phyloP scores from a whole-genome alignment of 2,797 vertebrate genomes.

The Myripristis murdjan region DNA sequence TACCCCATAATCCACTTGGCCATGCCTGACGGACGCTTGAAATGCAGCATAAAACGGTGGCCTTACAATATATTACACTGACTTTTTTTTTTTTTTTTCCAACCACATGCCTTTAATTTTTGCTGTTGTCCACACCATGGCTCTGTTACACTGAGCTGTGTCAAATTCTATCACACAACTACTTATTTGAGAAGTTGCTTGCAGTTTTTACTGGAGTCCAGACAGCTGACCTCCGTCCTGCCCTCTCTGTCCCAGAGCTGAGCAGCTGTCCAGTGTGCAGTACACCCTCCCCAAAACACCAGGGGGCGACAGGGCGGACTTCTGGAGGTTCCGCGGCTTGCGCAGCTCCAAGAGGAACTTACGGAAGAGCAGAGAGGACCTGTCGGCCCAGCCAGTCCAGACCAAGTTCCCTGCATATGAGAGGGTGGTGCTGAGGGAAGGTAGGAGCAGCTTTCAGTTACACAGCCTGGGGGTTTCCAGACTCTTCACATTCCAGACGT shows the following conservation, averaged over 20 bases:
- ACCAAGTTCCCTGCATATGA: constrained; percentile 99
- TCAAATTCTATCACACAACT: neutral
- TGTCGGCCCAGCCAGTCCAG: constrained; percentile 97
- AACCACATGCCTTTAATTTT: neutral
- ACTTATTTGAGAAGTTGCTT: neutral
- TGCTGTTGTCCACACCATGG: neutral
- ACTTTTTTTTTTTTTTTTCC: neutral
- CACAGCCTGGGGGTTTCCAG: too few species aligned
- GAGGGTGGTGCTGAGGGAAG: constrained; percentile 98
- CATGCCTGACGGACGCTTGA: constrained; percentile 3
- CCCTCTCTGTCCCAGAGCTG: constrained; percentile 86
- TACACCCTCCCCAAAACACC: constrained; percentile 98
- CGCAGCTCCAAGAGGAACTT: constrained; percentile 98
- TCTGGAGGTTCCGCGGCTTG: constrained; percentile 97
- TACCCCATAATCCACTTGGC: neutral
- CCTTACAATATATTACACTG: neutral
- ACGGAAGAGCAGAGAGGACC: constrained; percentile 97
- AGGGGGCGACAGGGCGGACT: constrained; percentile 96
- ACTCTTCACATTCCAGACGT: too few species aligned
- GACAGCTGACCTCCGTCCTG: neutral
- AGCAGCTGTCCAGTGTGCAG: constrained; percentile 97
- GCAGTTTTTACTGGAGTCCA: constrained; percentile 4
- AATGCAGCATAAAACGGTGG: neutral
- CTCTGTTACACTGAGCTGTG: neutral
- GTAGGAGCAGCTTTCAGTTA: constrained; percentile 71